phyloP scores from a whole-genome alignment of 2,888 invertebrate genomes.

The Napeogenes sylphis region DNA sequence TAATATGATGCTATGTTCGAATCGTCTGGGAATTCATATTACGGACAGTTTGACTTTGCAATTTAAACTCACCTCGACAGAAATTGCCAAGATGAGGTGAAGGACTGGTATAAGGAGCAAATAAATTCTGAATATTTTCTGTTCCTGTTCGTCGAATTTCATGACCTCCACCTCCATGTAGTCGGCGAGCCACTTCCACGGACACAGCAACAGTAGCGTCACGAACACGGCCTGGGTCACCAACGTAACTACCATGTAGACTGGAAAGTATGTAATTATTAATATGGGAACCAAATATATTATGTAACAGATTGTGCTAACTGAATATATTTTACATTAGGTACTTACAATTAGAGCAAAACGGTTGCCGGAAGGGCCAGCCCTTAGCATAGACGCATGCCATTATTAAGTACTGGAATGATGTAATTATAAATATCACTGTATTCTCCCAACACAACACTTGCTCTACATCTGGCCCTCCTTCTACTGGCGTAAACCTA shows the following conservation, averaged over 20 bases:
- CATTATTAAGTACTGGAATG: constrained; percentile 87
- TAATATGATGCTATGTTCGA: background rate
- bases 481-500: constrained; percentile 68
- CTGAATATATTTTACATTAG: background rate
- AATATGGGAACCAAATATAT: background rate
- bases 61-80: constrained; percentile 76
- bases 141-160: constrained; percentile 43
- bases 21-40: background rate
- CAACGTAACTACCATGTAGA: constrained; percentile 78
- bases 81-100: constrained; percentile 77
- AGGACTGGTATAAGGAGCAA: constrained; percentile 77
- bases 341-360: constrained; percentile 80
- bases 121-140: constrained; percentile 74
- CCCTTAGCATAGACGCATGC: constrained; percentile 90
- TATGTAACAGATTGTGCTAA: background rate
- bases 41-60: background rate
- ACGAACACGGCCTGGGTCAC: constrained; percentile 76
- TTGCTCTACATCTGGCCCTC: constrained; percentile 71
- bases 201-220: constrained; percentile 76
- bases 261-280: constrained; percentile 51
- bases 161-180: constrained; percentile 76
- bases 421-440: constrained; percentile 85
- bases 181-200: constrained; percentile 70
- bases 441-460: constrained; percentile 88
- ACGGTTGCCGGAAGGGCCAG: constrained; percentile 83